Percentiles rank a stretch among this genome's conserved stretches.
Evolutionary conservation across 2,888 invertebrate genomes (phyloP).

Genomic region (Subacronicta megacephala): DNA sequence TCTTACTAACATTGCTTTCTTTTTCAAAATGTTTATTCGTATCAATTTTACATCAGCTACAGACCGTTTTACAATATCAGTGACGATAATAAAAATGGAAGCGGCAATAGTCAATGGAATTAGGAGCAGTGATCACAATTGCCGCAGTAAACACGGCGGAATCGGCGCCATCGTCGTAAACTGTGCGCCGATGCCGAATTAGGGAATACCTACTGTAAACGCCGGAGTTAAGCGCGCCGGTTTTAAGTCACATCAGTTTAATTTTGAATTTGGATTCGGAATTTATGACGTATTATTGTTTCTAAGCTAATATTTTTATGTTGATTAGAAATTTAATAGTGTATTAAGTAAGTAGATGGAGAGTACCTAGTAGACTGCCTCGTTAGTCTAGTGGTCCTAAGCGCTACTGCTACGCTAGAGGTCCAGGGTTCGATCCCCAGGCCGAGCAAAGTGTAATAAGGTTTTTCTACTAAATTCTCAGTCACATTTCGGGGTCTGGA

Average conservation of each 20-base stretch:
- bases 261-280: slow-evolving; percentile 23
- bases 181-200: slow-evolving; percentile 60
- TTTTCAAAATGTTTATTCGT: background rate
- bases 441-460: no score
- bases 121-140: slow-evolving; percentile 57
- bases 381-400: no score
- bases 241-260: slow-evolving; percentile 35
- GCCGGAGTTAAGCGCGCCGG: slow-evolving; percentile 34
- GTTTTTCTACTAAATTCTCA: no score
- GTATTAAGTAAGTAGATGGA: no score
- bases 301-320: no score
- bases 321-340: no score
- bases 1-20: no score
- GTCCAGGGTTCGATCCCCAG: no score
- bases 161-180: slow-evolving; percentile 65
- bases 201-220: slow-evolving; percentile 61
- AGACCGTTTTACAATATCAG: slow-evolving; percentile 26
- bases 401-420: no score
- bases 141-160: slow-evolving; percentile 60
- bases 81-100: slow-evolving; percentile 38
- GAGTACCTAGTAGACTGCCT: no score
- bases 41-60: background rate
- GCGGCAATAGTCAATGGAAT: slow-evolving; percentile 51
- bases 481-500: no score
- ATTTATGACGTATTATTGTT: background rate